phyloP scores from a whole-genome alignment of 2,797 vertebrate genomes.

The Squalus acanthias region DNA sequence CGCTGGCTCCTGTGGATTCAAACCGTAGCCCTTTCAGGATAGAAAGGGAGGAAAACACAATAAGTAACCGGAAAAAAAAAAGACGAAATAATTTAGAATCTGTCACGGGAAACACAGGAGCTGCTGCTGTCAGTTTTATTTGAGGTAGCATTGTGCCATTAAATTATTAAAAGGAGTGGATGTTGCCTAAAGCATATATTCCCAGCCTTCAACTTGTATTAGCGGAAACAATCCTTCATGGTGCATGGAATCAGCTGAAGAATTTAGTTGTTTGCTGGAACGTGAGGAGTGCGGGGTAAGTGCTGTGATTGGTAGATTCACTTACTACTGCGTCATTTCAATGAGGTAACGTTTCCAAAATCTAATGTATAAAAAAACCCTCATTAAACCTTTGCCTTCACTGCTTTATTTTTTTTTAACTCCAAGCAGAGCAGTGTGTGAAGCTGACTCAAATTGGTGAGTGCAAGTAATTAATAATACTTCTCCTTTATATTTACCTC shows the following conservation, averaged over 20 bases:
- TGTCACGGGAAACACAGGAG: constrained; percentile 21
- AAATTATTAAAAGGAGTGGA: constrained; percentile 35
- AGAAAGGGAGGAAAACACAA: neutral
- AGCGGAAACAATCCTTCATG: constrained; percentile 20
- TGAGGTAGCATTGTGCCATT: constrained; percentile 28
- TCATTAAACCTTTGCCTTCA: neutral
- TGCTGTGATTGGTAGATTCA: neutral
- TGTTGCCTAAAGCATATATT: constrained; percentile 29
- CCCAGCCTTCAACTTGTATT: constrained; percentile 34
- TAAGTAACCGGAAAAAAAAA: neutral
- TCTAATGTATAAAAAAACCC: neutral
- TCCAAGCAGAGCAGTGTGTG: neutral
- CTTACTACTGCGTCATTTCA: neutral
- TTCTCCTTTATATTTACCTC: neutral
- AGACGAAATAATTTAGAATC: neutral
- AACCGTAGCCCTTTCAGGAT: neutral
- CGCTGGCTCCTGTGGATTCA: neutral
- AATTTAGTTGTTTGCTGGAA: constrained; percentile 1
- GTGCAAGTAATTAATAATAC: neutral
- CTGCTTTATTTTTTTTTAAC: neutral
- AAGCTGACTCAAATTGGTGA: neutral
- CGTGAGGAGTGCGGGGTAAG: neutral
- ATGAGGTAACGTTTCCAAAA: neutral
- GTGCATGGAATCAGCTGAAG: neutral
- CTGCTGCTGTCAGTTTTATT: constrained; percentile 22